phyloP scores from a whole-genome alignment of 2,888 invertebrate species.

The Meliscaeva auricollis region DNA sequence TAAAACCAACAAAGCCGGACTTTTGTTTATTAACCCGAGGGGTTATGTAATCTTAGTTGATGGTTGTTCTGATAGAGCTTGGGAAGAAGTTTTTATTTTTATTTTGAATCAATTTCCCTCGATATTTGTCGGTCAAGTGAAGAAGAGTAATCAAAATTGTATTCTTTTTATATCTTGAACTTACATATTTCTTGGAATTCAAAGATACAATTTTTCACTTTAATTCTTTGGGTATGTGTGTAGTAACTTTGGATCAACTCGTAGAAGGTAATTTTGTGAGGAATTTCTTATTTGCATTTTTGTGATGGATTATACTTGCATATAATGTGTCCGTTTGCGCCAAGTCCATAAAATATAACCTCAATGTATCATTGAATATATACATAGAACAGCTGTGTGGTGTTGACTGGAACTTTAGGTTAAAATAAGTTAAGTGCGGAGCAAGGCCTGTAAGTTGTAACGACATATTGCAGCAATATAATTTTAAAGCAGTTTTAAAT shows the following conservation, averaged over 20 bases:
- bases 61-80: constrained; percentile 3
- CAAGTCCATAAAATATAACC: neutral
- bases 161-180: constrained; percentile 36
- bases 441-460: constrained; percentile 26
- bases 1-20: constrained; percentile 29
- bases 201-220: constrained; percentile 2
- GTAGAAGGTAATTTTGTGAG: constrained; percentile 29
- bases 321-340: constrained; percentile 37
- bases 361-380: constrained; percentile 28
- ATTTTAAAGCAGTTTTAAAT: constrained; percentile 47
- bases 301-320: constrained; percentile 42
- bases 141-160: constrained; percentile 40
- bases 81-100: constrained; percentile 4
- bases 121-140: constrained; percentile 38
- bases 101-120: constrained; percentile 30
- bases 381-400: constrained; percentile 24
- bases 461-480: constrained; percentile 34
- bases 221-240: neutral
- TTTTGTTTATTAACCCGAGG: constrained; percentile 66
- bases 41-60: constrained; percentile 17
- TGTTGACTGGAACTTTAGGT: constrained; percentile 21
- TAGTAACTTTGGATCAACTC: constrained; percentile 1
- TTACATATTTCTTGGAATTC: constrained; percentile 32
- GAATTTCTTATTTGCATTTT: constrained; percentile 55
- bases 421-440: constrained; percentile 33